These are phyloP conservation scores for Brachyptera putata DNA, from an alignment of 2,888 invertebrate species.

Conservation along the genomic window DNA sequence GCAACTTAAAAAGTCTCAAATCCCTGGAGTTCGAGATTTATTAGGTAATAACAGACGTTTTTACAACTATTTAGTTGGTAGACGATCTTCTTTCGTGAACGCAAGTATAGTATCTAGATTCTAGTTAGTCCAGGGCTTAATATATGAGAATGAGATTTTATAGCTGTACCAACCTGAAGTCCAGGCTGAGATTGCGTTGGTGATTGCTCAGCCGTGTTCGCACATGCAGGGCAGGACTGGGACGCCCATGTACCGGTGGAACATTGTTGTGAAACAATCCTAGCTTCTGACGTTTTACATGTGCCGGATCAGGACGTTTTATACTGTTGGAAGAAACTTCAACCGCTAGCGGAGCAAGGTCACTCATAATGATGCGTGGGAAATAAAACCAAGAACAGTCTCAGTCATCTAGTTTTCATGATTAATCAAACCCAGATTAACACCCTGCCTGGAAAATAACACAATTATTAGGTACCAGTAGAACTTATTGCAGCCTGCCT, in stretches of 20 bases:
- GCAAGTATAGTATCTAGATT: too few relatives aligned
- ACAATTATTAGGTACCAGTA: too few relatives aligned
- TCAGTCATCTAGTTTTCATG: slow-evolving; percentile 47
- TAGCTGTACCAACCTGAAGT: slow-evolving; percentile 76
- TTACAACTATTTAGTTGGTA: too few relatives aligned
- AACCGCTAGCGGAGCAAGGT: slow-evolving; percentile 42
- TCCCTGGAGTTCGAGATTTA: too few relatives aligned
- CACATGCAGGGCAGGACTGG: slow-evolving; percentile 45
- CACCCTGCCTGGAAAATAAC: not conserved
- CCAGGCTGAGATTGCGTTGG: slow-evolving; percentile 84
- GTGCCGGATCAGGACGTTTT: slow-evolving; percentile 34
- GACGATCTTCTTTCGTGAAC: too few relatives aligned
- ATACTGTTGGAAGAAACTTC: slow-evolving; percentile 2
- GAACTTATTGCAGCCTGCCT: too few relatives aligned
- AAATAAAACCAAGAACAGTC: too few relatives aligned
- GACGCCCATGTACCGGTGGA: slow-evolving; percentile 56
- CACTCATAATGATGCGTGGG: slow-evolving; percentile 46
- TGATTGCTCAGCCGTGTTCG: slow-evolving; percentile 60
- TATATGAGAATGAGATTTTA: too few relatives aligned
- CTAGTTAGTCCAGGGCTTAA: too few relatives aligned
- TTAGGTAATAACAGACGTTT: too few relatives aligned
- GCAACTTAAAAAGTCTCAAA: too few relatives aligned
- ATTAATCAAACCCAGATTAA: too few relatives aligned
- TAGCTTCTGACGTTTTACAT: slow-evolving; percentile 47
- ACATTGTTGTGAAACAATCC: slow-evolving; percentile 44